Percentiles rank a stretch among this genome's conserved stretches.
These are phyloP conservation scores for Gisinianus flammeolus DNA, from an alignment of 2,888 invertebrate genomes.

Conservation along the genomic window DNA sequence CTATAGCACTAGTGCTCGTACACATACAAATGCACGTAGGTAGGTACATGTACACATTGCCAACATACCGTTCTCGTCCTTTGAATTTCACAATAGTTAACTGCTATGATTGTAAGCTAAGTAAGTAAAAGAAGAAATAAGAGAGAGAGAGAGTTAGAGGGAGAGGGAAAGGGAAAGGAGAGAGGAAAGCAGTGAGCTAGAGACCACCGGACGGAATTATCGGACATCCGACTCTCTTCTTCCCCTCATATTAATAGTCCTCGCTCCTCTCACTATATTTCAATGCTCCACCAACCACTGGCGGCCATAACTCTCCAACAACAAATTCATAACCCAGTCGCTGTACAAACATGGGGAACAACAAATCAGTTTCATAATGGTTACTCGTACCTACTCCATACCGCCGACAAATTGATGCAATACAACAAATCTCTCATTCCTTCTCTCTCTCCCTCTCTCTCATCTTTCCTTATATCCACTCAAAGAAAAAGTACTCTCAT, in stretches of 20 bases:
- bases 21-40: not conserved
- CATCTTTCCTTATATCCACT: not conserved
- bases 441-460: not conserved
- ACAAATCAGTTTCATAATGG: conserved; percentile 13
- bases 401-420: not conserved
- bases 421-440: not conserved
- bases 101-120: not conserved
- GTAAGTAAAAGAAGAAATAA: not conserved
- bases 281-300: not conserved
- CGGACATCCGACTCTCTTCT: not conserved
- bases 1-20: not conserved
- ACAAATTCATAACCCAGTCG: not conserved
- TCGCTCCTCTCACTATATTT: conserved; percentile 15
- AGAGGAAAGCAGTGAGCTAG: not conserved
- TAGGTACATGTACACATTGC: not conserved
- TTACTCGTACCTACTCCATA: not conserved
- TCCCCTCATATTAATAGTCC: conserved; percentile 29
- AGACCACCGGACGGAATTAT: conserved; percentile 22
- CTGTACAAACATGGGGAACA: not conserved
- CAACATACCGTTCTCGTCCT: conserved; percentile 4
- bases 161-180: not conserved
- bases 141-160: conserved; percentile 4
- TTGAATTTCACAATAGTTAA: not conserved
- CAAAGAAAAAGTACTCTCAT: not conserved
- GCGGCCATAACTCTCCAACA: not conserved